Base-by-base conservation (phyloP, 2,888 invertebrate species). In the Amiota minor region DNA sequence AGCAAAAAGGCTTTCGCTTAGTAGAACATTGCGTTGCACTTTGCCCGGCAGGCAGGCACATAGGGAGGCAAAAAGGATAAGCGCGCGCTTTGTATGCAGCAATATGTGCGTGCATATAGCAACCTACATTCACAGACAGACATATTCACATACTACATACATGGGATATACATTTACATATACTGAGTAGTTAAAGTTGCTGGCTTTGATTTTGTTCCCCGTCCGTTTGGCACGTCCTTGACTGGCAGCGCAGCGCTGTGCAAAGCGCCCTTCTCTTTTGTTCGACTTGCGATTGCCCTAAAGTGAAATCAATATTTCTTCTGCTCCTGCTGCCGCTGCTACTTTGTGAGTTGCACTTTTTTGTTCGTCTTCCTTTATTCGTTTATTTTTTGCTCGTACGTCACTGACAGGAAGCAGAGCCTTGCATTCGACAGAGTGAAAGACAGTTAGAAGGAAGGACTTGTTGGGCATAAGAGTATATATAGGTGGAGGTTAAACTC, bases 191-290 rank as follows among this genome's bases (percentile, higher is more conserved):
- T 18, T 45, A 23, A 35, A 35, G 71, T 69, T 75, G 78, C 78
- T 73, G 76, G 76, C 81, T 79, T 75, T 74, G 81, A 80, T 83
- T 80, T 75, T 76, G 72, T 62, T 10, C 56, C 55, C 56, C 65
- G 59, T 71, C 6, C 35, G 35, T 35, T 35, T 35, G 72, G 65
- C 65, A 53, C 56, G 74, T 76, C 76, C 76, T 72, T 72, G 72
- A 71, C 76, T 72, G 70, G 8, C 56, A 47, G 18, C 53, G 14
- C 50, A 20, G 23, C n/a, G 11, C 9, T n/a, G 14, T 23, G 2
- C n/a, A 23, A 11, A 20, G 50, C 68, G 20, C 2, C 12, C 68
- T 14, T 23, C 8, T 23, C n/a, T 55, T 53, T 20, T 23, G 35
- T n/a, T 18, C 45, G 59, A 16, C 20, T 11, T 68, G 11, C 20